phyloP scores from a whole-genome alignment of 1,140 invertebrate genomes.

The Muscidifurax raptorellus region DNA sequence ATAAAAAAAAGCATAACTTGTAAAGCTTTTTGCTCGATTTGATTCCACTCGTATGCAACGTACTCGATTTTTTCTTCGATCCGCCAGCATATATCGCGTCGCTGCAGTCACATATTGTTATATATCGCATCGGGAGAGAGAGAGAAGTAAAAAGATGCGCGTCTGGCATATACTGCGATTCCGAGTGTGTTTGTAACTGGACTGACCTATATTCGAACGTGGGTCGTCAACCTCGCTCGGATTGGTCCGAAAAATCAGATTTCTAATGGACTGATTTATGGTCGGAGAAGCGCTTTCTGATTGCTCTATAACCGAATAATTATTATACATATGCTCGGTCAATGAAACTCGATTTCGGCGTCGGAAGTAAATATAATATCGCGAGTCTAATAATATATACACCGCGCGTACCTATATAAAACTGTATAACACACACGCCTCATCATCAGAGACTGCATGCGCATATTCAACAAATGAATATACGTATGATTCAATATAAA shows the following conservation, averaged over 20 bases:
- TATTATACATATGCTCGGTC: background rate
- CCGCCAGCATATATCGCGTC: no score
- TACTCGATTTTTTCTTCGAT: background rate
- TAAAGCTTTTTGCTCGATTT: no score
- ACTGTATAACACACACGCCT: background rate
- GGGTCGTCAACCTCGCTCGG: background rate
- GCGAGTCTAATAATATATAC: background rate
- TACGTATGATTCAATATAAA: no score
- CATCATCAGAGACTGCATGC: no score
- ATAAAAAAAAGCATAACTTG: no score
- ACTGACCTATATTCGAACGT: conserved; percentile 3
- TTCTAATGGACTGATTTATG: conserved; percentile 22
- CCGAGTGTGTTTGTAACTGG: background rate
- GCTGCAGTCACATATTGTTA: background rate
- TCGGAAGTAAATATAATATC: no score
- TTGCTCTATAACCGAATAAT: conserved; percentile 19
- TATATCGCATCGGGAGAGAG: background rate
- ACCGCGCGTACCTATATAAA: background rate
- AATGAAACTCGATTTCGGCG: conserved; percentile 3
- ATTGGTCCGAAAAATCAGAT: conserved; percentile 24
- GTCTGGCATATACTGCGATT: background rate
- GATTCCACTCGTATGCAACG: background rate
- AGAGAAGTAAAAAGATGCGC: background rate
- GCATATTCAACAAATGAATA: no score
- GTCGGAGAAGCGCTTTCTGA: background rate